Evolutionary conservation across 2,797 vertebrate species (phyloP).

Genomic region (Phalanger gymnotis): DNA sequence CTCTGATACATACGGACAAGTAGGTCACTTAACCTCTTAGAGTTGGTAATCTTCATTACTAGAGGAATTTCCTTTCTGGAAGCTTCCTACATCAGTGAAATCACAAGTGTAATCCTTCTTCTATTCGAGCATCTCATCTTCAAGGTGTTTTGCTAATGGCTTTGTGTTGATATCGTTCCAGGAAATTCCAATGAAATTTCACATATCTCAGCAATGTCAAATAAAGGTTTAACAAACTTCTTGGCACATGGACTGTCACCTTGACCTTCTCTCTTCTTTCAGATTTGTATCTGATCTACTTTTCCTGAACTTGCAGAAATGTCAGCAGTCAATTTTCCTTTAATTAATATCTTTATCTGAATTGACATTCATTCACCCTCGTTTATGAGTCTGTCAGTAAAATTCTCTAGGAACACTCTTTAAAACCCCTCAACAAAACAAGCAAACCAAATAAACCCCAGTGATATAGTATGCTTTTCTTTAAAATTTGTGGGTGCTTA

Average conservation of each 20-base stretch:
- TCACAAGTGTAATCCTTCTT: not conserved
- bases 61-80: not conserved
- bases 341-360: slow-evolving; percentile 61
- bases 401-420: slow-evolving; percentile 12
- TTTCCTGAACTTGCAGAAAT: slow-evolving; percentile 43
- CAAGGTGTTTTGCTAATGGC: not conserved
- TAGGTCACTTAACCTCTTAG: not conserved
- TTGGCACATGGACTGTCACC: not conserved
- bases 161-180: not conserved
- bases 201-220: not conserved
- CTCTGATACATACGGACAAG: not conserved
- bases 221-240: not conserved
- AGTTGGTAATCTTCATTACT: not conserved
- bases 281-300: slow-evolving; percentile 54
- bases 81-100: not conserved
- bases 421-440: not conserved
- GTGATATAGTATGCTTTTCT: not conserved
- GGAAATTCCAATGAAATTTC: not conserved
- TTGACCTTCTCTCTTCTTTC: slow-evolving; percentile 57
- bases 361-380: slow-evolving; percentile 28
- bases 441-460: not conserved
- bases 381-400: slow-evolving; percentile 44
- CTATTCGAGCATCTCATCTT: not conserved
- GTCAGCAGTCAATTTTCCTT: slow-evolving; percentile 57
- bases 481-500: slow-evolving; percentile 4